phyloP scores from a whole-genome alignment of 2,113 vertebrate species.

The Irena cyanogastra region DNA sequence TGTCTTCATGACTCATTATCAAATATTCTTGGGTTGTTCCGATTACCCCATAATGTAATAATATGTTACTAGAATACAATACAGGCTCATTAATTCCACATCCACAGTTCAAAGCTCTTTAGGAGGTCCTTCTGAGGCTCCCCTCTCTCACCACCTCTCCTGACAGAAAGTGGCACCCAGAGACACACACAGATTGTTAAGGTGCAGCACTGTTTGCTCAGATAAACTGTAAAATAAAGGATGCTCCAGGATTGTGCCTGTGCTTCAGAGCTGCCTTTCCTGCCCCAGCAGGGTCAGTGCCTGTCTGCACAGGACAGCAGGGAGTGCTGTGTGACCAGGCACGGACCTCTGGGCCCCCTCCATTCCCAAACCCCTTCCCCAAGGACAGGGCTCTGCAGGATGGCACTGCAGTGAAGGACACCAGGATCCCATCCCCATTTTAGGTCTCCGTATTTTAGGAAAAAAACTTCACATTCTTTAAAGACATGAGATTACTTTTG shows the following conservation, averaged over 20 bases:
- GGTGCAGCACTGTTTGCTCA: not conserved
- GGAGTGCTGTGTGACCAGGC: not conserved
- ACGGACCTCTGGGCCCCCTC: not conserved
- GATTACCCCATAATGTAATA: not conserved
- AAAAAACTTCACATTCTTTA: not conserved
- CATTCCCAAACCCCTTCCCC: not conserved
- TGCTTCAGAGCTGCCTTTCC: not conserved
- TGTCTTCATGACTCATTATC: not conserved
- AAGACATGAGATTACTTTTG: not conserved
- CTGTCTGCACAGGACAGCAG: not conserved
- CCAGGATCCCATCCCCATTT: rapidly evolving
- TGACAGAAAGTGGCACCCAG: not conserved
- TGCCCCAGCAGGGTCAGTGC: not conserved
- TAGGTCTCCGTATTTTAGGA: not conserved
- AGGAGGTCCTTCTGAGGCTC: not conserved
- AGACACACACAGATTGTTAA: rapidly evolving
- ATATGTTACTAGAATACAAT: not conserved
- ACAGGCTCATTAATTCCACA: not conserved
- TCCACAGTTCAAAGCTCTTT: not conserved
- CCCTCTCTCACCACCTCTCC: not conserved
- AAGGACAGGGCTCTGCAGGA: not conserved
- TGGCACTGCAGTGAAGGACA: not conserved
- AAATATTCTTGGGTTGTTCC: not conserved
- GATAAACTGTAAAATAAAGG: not conserved
- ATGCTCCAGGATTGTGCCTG: not conserved